phyloP scores from a whole-genome alignment of 2,113 vertebrate species.

The Dascyllus trimaculatus region DNA sequence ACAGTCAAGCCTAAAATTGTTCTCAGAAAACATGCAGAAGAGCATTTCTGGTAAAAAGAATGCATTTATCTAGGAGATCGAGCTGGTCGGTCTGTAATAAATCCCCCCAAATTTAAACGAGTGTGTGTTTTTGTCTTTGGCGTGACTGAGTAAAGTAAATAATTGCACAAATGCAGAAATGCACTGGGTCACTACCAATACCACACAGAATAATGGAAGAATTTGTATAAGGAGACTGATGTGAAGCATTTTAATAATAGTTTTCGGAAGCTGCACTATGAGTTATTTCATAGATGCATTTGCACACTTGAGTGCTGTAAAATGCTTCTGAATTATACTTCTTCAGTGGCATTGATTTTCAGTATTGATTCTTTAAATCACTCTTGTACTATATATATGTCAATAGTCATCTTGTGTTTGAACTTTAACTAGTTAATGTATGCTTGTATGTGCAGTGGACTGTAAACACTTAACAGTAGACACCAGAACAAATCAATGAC shows the following conservation, averaged over 20 bases:
- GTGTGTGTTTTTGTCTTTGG: constrained; percentile 31
- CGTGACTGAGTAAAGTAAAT: constrained; percentile 25
- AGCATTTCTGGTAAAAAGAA: constrained; percentile 31
- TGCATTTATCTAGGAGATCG: constrained; percentile 18
- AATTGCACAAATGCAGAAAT: too few relatives aligned
- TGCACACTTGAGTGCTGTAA: background rate
- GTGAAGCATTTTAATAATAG: background rate
- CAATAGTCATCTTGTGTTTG: constrained; percentile 51
- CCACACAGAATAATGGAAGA: background rate
- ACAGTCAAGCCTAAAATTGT: constrained; percentile 49
- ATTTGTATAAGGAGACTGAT: background rate
- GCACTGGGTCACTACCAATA: background rate
- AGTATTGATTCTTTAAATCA: constrained; percentile 43
- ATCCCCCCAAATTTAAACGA: background rate
- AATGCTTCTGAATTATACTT: constrained; percentile 15
- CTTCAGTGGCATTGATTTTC: constrained; percentile 37
- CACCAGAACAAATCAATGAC: constrained; percentile 56
- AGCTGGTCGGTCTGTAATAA: constrained; percentile 7
- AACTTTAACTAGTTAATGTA: constrained; percentile 55
- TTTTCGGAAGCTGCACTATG: too few relatives aligned
- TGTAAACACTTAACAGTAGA: constrained; percentile 53
- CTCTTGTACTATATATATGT: constrained; percentile 26
- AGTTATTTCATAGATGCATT: too few relatives aligned
- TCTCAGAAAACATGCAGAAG: constrained; percentile 59
- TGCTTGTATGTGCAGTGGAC: constrained; percentile 38